Percentiles rank a stretch among this genome's conserved stretches.
Evolutionary conservation across 2,113 vertebrate species (phyloP).

Genomic region (Pardalotus punctatus): DNA sequence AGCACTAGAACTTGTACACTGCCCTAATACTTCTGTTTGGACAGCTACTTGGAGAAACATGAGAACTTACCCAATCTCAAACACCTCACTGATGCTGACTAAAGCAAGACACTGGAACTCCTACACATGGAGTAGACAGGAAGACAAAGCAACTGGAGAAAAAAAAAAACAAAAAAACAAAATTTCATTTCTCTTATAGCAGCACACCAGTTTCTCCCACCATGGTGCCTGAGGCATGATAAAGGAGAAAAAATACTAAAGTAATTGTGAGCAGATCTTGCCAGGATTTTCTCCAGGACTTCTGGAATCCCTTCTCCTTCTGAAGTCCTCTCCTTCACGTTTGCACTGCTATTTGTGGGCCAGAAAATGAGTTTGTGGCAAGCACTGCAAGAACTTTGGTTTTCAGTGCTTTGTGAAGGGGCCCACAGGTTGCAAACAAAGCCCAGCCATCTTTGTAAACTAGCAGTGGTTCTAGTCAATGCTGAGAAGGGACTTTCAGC

Average conservation of each 20-base stretch:
- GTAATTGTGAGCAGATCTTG: not conserved
- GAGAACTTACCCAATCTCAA: not conserved
- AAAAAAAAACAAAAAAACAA: not conserved
- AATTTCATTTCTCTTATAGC: not conserved
- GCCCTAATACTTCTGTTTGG: not conserved
- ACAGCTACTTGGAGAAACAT: not conserved
- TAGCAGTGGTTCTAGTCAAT: not conserved
- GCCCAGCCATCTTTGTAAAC: not conserved
- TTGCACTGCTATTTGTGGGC: not conserved
- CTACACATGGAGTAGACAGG: not conserved
- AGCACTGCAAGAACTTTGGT: not conserved
- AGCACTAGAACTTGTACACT: not conserved
- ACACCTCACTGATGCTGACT: not conserved
- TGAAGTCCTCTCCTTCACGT: not conserved
- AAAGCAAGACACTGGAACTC: not conserved
- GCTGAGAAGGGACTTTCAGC: not conserved
- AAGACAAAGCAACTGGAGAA: not conserved
- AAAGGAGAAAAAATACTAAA: not conserved
- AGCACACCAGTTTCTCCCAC: not conserved
- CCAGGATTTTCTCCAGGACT: not conserved
- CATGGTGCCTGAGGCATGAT: accelerated
- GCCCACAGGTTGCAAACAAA: not conserved
- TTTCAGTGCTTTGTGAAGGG: not conserved
- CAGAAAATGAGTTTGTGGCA: not conserved
- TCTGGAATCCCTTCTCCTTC: not conserved